phyloP scores from a whole-genome alignment of 1,140 invertebrate genomes.

The Cecropterus lyciades region DNA sequence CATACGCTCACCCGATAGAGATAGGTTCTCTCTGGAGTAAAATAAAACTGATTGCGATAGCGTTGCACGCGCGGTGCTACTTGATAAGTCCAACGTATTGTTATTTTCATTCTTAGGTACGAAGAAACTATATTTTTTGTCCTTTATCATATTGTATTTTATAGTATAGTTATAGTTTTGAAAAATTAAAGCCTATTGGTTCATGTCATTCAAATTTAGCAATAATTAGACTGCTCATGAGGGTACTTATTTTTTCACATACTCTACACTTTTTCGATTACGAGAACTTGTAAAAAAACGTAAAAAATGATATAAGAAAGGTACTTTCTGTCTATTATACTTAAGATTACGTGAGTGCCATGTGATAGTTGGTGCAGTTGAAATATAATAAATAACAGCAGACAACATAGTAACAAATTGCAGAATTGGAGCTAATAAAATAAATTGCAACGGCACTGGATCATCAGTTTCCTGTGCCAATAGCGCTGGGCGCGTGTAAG shows the following conservation, averaged over 20 bases:
- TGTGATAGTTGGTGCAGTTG: not conserved
- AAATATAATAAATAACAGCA: not conserved
- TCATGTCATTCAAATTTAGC: too few species aligned
- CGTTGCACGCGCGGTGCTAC: constrained; percentile 22
- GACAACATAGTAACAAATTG: constrained; percentile 11
- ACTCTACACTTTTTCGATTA: too few species aligned
- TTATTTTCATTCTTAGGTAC: not conserved
- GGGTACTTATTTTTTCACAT: too few species aligned
- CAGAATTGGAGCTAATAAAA: constrained; percentile 22
- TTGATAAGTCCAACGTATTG: constrained; percentile 14
- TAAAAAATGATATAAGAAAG: too few species aligned
- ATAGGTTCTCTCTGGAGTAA: constrained; percentile 26
- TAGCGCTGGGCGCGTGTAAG: constrained; percentile 57
- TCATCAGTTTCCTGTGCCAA: constrained; percentile 35
- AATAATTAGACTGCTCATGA: too few species aligned
- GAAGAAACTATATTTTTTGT: too few species aligned
- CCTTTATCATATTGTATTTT: too few species aligned
- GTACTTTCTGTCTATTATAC: too few species aligned
- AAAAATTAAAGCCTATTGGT: too few species aligned
- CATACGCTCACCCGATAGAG: constrained; percentile 27
- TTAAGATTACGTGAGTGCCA: too few species aligned
- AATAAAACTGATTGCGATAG: constrained; percentile 43
- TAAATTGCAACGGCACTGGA: constrained; percentile 27
- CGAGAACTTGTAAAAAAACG: too few species aligned
- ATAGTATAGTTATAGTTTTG: too few species aligned